These are phyloP conservation scores for Diachasmimorpha longicaudata DNA, from an alignment of 1,140 invertebrate genomes.

Conservation along the genomic window DNA sequence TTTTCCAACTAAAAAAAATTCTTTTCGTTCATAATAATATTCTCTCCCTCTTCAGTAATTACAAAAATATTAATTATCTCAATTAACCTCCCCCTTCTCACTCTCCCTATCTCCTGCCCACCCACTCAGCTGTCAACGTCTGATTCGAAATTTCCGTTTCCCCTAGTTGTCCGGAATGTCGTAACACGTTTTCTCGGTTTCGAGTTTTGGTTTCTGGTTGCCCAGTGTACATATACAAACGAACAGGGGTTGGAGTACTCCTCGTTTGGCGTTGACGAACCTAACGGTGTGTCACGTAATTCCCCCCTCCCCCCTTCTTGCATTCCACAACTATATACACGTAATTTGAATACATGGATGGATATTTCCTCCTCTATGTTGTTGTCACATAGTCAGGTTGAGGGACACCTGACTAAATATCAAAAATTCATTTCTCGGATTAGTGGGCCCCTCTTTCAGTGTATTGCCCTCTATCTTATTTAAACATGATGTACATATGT, in stretches of 20 bases:
- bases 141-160: not conserved
- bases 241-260: not conserved
- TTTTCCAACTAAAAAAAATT: too few relatives aligned
- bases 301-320: not conserved
- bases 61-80: too few relatives aligned
- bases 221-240: not conserved
- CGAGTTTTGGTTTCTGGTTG: conserved; percentile 4
- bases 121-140: not conserved
- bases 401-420: not conserved
- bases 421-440: not conserved
- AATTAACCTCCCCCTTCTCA: not conserved
- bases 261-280: not conserved
- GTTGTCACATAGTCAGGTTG: not conserved
- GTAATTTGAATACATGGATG: not conserved
- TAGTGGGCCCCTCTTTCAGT: too few relatives aligned
- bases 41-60: too few relatives aligned
- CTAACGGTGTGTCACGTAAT: not conserved
- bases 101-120: not conserved
- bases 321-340: not conserved
- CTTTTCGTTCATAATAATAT: too few relatives aligned
- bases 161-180: not conserved
- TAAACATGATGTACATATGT: too few relatives aligned
- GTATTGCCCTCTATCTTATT: too few relatives aligned
- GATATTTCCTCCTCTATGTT: not conserved
- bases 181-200: conserved; percentile 7